A percentile compares a stretch with the other conserved stretches of the same genome.
phyloP scores from a whole-genome alignment of 2,888 invertebrate species.

The Drosophila tanythrix region DNA sequence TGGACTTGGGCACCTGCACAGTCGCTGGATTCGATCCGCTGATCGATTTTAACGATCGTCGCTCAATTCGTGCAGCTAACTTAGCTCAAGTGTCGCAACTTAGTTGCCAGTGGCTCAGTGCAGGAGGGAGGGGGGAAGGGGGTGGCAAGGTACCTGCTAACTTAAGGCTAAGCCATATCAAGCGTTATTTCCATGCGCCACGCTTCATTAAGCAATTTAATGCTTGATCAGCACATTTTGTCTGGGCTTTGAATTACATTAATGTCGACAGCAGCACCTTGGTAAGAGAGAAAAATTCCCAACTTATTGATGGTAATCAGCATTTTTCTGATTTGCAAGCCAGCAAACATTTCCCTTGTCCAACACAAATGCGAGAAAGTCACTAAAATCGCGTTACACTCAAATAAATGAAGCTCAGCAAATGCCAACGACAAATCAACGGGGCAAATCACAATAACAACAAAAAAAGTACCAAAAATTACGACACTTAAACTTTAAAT shows the following conservation, averaged over 20 bases:
- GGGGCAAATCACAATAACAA: constrained; percentile 1
- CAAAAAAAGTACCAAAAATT: constrained; percentile 5
- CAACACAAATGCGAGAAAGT: constrained; percentile 47
- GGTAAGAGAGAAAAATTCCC: constrained; percentile 12
- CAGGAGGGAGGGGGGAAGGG: not conserved
- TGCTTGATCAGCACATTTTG: constrained; percentile 70
- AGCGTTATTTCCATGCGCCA: constrained; percentile 67
- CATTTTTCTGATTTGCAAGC: constrained; percentile 39
- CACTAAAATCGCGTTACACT: constrained; percentile 57
- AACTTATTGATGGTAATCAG: constrained; percentile 55
- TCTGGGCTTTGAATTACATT: constrained; percentile 62
- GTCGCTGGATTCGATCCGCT: constrained; percentile 26
- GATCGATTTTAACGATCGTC: constrained; percentile 51
- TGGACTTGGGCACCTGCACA: constrained; percentile 63
- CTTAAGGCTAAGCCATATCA: constrained; percentile 18
- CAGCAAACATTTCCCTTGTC: constrained; percentile 19
- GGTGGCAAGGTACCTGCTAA: not conserved
- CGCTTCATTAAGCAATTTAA: constrained; percentile 71
- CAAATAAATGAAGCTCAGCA: constrained; percentile 33
- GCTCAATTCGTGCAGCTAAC: constrained; percentile 41
- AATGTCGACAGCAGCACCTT: constrained; percentile 32
- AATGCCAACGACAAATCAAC: constrained; percentile 56
- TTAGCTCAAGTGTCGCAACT: constrained; percentile 43
- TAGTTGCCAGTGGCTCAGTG: not conserved
- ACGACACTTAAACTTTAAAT: constrained; percentile 13